These are phyloP conservation scores for Ammospiza nelsoni DNA, from an alignment of 2,113 vertebrate species.

Conservation along the genomic window DNA sequence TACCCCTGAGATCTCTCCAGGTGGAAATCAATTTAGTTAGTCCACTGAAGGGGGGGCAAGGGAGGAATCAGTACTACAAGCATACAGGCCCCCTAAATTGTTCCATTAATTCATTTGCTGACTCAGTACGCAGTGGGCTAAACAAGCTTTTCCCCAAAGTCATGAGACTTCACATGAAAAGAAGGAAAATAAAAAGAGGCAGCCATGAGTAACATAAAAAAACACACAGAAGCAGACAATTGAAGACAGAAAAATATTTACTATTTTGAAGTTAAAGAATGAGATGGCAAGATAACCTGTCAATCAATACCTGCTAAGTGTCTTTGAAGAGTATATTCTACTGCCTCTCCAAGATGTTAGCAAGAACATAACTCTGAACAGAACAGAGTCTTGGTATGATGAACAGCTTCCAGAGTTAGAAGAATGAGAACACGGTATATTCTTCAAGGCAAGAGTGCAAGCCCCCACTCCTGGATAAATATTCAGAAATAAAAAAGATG, in stretches of 20 bases:
- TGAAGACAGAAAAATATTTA: background rate
- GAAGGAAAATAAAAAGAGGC: background rate
- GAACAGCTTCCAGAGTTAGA: background rate
- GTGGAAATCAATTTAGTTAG: background rate
- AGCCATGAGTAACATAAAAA: background rate
- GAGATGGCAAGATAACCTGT: conserved; percentile 5
- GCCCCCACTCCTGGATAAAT: background rate
- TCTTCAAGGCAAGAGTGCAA: background rate
- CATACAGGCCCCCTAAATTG: background rate
- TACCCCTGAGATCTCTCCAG: background rate
- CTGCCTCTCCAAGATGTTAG: background rate
- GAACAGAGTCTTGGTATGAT: background rate
- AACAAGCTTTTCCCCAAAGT: background rate
- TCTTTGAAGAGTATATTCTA: background rate
- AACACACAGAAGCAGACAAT: background rate
- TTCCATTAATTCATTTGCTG: background rate
- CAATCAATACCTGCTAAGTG: background rate
- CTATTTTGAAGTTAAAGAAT: background rate
- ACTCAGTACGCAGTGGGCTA: background rate
- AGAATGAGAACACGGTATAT: background rate
- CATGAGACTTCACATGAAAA: background rate
- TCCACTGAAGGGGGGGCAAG: background rate
- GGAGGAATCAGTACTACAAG: background rate
- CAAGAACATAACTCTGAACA: background rate
- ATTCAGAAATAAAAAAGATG: conserved; percentile 10